Base-by-base conservation (phyloP, 2,797 vertebrate genomes). In the Spinus olivaceus region DNA sequence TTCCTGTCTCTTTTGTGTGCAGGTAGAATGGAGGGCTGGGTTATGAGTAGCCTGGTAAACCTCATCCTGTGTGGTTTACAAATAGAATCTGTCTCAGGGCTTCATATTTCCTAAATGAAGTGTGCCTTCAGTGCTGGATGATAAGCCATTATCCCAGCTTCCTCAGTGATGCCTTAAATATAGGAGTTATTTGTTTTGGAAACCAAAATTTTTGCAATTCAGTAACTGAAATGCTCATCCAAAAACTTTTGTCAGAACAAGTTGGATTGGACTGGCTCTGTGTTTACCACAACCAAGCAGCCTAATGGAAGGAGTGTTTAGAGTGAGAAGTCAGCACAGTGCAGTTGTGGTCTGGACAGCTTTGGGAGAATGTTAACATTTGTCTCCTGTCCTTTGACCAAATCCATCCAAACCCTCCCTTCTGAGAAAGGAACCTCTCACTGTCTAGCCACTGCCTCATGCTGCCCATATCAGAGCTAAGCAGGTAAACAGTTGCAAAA, bases 251-350 rank as follows among this genome's bases (percentile, higher is more conserved):
- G 35, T 88, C 65, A 74, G 67, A 78, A 30, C 22, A 32, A 77
- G 71, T 85, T 12, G 20, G 28, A 57, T 47, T 67, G 71, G 24
- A 59, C 72, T 61, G 33, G 3, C 46, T 63, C n/a, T 41, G 27
- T 94, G 86, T 94, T 95, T 95, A 89, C 65, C 84, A 80, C 27
- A 70, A 74, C 57, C 50, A 35, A 32, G 51, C 61, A 93, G 54
- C 33, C 76, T 82, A 78, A 91, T 91, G 84, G 90, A 89, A 73
- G 65, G 50, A 78, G 35, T 65, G 79, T 93, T 94, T 80, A 71
- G 86, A 82, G 57, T 81, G 57, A 73, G 66, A 67, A 85, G 72
- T 71, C 50, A 18, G 32, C 32, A 10, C 4, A 19, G 42, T 5
- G 50, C 47, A 23, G 49, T 44, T 9, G 1, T 67, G 78, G 65